Evolutionary conservation across 2,797 vertebrate genomes (phyloP), one percentile per base, ranked within the genome.

Genomic region (Apogon hyalosoma): DNA sequence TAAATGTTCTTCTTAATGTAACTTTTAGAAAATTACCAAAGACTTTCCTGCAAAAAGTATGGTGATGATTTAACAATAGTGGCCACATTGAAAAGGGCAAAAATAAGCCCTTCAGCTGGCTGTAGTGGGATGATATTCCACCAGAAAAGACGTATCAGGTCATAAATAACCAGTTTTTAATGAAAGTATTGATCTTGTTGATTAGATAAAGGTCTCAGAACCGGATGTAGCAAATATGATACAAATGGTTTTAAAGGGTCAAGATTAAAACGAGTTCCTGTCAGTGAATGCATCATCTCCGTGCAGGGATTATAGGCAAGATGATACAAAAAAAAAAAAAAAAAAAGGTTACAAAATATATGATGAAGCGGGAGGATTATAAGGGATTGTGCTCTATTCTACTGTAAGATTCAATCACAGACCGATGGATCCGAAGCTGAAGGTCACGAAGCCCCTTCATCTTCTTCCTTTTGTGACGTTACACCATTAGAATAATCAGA

Each of bases 321-420:
- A 87, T 86, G 83, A 92, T 88, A 86, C 84, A 2, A 24, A 24
- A 85, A 87, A 83, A 75, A 55, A 24, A 24, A 24, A 86, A 85
- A 85, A 87, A 83, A 75, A 55, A 41, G 28, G 51, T 70, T 53
- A 55, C 64, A 71, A 73, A 84, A 85, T 86, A 75, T 86, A 79
- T 70, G 84, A 82, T 6, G 75, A 77, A 73, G 79, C 60, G 62
- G 74, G 55, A 52, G 82, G 90, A 92, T 92, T 93, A 91, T 56
- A 19, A 48, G 40, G 75, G 86, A 87, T 90, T 86, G 75, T 69
- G 18, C 58, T 76, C 45, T 1, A 16, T 76, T 79, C 71, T 69
- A 69, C 73, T 77, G 77, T 87, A 80, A 83, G 16, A 70, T 87
- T 83, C 76, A 70, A 61, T 82, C 47, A 11, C 28, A 16, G 19